Evolutionary conservation across 2,797 vertebrate genomes (phyloP).

Genomic region (Gallinago nigripennis): DNA sequence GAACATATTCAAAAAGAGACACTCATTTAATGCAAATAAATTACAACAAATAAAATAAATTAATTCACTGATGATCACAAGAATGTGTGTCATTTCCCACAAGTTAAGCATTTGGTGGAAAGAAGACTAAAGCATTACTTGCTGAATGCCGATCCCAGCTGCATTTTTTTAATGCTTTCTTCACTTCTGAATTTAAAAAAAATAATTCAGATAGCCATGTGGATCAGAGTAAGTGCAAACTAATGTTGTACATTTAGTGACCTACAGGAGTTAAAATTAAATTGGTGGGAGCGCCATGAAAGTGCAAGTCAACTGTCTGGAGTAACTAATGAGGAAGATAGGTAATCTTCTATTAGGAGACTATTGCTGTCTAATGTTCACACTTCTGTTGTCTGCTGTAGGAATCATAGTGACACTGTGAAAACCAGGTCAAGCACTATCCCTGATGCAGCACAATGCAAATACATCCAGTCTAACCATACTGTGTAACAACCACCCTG

Average conservation of each 20-base stretch:
- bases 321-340: not conserved
- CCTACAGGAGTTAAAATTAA: not conserved
- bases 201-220: not conserved
- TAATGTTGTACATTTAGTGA: not conserved
- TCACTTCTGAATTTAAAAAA: not conserved
- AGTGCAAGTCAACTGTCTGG: not conserved
- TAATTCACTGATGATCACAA: not conserved
- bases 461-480: not conserved
- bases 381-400: not conserved
- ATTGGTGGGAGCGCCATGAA: not conserved
- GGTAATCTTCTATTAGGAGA: not conserved
- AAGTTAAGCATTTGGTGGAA: not conserved
- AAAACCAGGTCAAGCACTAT: not conserved
- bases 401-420: not conserved
- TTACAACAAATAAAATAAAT: not conserved
- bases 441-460: not conserved
- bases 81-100: not conserved
- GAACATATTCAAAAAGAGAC: not conserved
- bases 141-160: not conserved
- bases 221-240: not conserved
- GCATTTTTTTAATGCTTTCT: not conserved
- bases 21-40: not conserved
- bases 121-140: not conserved
- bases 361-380: not conserved
- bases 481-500: not conserved